phyloP scores from a whole-genome alignment of 2,888 invertebrate species.

The Ctena decussata region DNA sequence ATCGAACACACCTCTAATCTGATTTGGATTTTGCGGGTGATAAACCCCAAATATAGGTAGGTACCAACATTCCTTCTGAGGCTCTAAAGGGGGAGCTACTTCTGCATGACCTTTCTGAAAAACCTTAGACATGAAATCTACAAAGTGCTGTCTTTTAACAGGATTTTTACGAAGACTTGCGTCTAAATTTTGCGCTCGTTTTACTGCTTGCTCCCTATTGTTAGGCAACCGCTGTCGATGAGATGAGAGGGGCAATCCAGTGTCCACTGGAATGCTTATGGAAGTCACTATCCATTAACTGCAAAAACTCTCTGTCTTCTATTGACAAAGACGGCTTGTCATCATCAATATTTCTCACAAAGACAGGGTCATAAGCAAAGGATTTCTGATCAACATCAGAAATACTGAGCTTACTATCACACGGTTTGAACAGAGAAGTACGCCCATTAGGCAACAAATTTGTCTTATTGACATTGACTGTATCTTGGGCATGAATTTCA shows the following conservation, averaged over 20 bases:
- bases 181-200: not conserved
- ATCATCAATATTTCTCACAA: not conserved
- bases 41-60: constrained; percentile 64
- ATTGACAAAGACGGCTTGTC: constrained; percentile 1
- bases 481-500: constrained; percentile 37
- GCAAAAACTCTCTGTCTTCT: constrained; percentile 9
- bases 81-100: constrained; percentile 35
- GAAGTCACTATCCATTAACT: constrained; percentile 3
- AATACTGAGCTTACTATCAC: constrained; percentile 28
- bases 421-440: constrained; percentile 34
- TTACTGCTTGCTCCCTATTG: not conserved
- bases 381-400: not conserved
- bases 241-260: not conserved
- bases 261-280: not conserved
- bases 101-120: constrained; percentile 51
- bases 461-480: constrained; percentile 42
- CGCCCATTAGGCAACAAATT: constrained; percentile 28
- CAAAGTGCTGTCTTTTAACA: constrained; percentile 43
- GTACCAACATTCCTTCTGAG: constrained; percentile 60
- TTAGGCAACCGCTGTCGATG: not conserved
- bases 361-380: not conserved
- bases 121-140: constrained; percentile 45
- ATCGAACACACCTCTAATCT: constrained; percentile 60
- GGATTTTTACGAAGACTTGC: constrained; percentile 10
- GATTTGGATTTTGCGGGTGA: constrained; percentile 62